These are phyloP conservation scores for Cheirogaleus major DNA, from an alignment of 2,797 vertebrate species.

Conservation along the genomic window DNA sequence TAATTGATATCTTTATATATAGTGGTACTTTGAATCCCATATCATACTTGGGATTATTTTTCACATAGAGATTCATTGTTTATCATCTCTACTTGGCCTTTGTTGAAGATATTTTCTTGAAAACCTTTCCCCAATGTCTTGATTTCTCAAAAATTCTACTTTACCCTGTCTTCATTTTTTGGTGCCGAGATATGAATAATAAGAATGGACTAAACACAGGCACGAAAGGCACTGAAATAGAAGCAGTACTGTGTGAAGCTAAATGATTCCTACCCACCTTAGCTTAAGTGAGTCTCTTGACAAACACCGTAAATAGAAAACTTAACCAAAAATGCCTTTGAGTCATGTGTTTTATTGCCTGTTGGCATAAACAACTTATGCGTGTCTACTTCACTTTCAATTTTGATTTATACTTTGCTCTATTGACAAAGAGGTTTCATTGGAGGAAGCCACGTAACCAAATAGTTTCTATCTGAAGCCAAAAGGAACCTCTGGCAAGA, in stretches of 20 bases:
- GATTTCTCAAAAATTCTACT: not conserved
- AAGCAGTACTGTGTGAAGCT: not conserved
- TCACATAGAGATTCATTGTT: not conserved
- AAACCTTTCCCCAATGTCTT: slow-evolving; percentile 15
- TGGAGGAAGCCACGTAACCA: not conserved
- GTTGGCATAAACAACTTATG: slow-evolving; percentile 9
- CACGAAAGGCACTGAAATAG: not conserved
- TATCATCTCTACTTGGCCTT: not conserved
- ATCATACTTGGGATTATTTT: not conserved
- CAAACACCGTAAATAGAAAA: slow-evolving; percentile 1
- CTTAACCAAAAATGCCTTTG: not conserved
- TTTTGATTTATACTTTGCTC: slow-evolving; percentile 4
- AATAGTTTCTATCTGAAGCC: slow-evolving; percentile 19
- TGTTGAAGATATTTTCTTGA: not conserved
- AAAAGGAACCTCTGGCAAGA: not conserved
- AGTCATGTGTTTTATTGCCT: not conserved
- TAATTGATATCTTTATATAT: not conserved
- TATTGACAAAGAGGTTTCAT: not conserved
- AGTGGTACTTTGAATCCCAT: not conserved
- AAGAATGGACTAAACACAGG: not conserved
- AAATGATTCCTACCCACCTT: not conserved
- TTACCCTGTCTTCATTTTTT: not conserved
- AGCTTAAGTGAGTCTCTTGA: not conserved
- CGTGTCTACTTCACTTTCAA: slow-evolving; percentile 5
- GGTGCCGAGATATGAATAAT: not conserved